Base-by-base conservation (phyloP, 2,888 invertebrate genomes). In the Hermaeophaga mercurialis region DNA sequence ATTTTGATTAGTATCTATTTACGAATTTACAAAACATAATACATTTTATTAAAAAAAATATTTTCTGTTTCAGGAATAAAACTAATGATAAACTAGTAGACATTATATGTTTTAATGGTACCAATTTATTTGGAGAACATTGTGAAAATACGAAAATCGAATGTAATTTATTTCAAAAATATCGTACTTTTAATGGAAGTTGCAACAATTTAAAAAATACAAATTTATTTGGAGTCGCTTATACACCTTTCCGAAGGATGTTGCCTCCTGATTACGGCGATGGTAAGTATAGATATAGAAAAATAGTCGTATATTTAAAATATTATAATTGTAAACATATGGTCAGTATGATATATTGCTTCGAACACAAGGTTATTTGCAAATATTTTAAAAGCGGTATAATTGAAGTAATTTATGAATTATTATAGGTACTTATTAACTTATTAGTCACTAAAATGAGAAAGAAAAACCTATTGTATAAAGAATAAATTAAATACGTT, bases 261-360 rank as follows among this genome's bases (percentile, higher is more conserved):
- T 72, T 93, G 4, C 84, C 86, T 0, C 84, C 92, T 0, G 85
- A 85, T 69, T 94, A 93, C 73, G 85, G 83, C 7, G 91, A 94
- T 72, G 91, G 91, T 80, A 81, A 80, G 73, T 70, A 47, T n/a
- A 43, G 3, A 22, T 6, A 22, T 22, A 22, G n/a, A n/a, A n/a
- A n/a, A n/a, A n/a, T n/a, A n/a, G n/a, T n/a, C n/a, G n/a, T n/a
- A n/a, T n/a, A n/a, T n/a, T n/a, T n/a, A n/a, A n/a, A n/a, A n/a
- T n/a, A n/a, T n/a, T n/a, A n/a, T 11, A 33, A 12, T 9, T 12
- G n/a, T 22, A 41, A 11, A 41, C 12, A 41, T 41, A 1, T 12
- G 12, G 12, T 19, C 11, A 11, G 12, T 11, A 9, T 19, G 24
- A 28, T 28, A 28, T 7, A 28, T 28, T 28, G 28, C 28, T 28